These are phyloP conservation scores for Halesus radiatus DNA, from an alignment of 1,140 invertebrate genomes.

Conservation along the genomic window DNA sequence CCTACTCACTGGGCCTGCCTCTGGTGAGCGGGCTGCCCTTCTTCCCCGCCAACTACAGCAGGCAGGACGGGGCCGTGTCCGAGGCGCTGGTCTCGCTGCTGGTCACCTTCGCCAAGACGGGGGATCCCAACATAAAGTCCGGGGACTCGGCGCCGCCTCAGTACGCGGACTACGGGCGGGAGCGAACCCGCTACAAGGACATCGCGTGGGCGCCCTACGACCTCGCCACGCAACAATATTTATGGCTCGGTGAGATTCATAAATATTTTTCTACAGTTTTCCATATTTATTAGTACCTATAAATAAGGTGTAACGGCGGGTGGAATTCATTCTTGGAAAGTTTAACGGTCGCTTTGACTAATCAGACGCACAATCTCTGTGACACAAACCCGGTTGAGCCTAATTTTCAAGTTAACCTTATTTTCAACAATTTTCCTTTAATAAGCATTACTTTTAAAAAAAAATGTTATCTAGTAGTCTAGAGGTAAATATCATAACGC, in stretches of 20 bases:
- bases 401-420: too few relatives aligned
- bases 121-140: slow-evolving; percentile 75
- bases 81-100: slow-evolving; percentile 82
- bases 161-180: slow-evolving; percentile 72
- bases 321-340: too few relatives aligned
- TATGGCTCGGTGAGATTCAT: slow-evolving; percentile 78
- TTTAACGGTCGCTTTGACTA: too few relatives aligned
- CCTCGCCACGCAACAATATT: slow-evolving; percentile 80
- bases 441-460: too few relatives aligned
- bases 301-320: too few relatives aligned
- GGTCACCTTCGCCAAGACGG: slow-evolving; percentile 82
- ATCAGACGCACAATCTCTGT: too few relatives aligned
- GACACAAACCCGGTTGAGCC: too few relatives aligned
- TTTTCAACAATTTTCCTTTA: too few relatives aligned
- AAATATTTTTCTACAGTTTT: background rate
- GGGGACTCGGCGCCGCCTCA: slow-evolving; percentile 57
- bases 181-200: slow-evolving; percentile 73
- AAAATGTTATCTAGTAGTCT: too few relatives aligned
- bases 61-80: slow-evolving; percentile 81
- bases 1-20: slow-evolving; percentile 90
- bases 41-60: slow-evolving; percentile 80
- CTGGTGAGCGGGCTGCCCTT: slow-evolving; percentile 78
- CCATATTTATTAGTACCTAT: too few relatives aligned
- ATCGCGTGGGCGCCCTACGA: slow-evolving; percentile 82
- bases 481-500: too few relatives aligned